Evolutionary conservation across 2,797 vertebrate species (phyloP).

Genomic region (Mustela erminea): DNA sequence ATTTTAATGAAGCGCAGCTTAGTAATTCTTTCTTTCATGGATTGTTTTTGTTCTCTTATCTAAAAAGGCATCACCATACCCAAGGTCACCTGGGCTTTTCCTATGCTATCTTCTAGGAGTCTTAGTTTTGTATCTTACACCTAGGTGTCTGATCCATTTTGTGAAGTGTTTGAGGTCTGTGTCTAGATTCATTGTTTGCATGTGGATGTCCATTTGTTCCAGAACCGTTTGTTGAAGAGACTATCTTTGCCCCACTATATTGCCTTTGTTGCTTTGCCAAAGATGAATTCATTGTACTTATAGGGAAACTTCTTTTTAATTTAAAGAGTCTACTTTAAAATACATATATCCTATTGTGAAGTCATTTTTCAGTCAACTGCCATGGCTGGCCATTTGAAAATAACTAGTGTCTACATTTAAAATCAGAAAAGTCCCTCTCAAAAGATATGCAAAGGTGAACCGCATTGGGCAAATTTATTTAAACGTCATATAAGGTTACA

Average conservation of each 20-base stretch:
- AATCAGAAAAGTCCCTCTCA: neutral
- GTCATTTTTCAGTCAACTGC: neutral
- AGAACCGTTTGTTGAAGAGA: neutral
- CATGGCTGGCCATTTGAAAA: neutral
- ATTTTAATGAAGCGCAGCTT: neutral
- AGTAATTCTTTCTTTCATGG: neutral
- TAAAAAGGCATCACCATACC: neutral
- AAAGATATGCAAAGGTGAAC: neutral
- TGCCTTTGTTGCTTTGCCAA: neutral
- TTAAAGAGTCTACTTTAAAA: constrained; percentile 5
- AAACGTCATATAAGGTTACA: neutral
- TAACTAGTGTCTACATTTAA: neutral
- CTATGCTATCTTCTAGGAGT: neutral
- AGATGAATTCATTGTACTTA: neutral
- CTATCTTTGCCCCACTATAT: neutral
- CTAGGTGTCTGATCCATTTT: neutral
- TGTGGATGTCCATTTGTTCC: neutral
- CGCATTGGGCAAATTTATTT: neutral
- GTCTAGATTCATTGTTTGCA: neutral
- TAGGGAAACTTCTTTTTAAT: neutral
- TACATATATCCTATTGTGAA: constrained; percentile 1
- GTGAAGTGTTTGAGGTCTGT: neutral
- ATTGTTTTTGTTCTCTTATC: neutral
- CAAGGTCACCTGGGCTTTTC: neutral
- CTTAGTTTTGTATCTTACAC: neutral